These are phyloP conservation scores for Coracias cyanogaster DNA, from an alignment of 2,797 vertebrate genomes.

Conservation along the genomic window DNA sequence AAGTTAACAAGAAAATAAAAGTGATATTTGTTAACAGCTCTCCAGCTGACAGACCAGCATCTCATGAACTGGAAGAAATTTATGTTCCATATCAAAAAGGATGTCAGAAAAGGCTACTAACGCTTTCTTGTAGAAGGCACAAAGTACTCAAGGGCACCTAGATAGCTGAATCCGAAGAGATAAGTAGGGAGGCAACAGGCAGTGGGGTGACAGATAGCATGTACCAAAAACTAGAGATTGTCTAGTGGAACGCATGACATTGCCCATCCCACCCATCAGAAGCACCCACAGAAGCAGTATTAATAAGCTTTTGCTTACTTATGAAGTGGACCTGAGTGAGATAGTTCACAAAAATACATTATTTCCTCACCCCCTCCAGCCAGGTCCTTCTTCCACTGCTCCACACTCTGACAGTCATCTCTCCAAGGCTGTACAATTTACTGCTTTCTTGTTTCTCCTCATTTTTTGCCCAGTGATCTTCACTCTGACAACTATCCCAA, in stretches of 20 bases:
- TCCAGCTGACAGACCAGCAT: neutral
- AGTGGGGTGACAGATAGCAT: neutral
- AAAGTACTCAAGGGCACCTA: accelerated
- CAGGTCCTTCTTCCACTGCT: neutral
- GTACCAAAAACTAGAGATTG: neutral
- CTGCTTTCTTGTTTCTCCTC: neutral
- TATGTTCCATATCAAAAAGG: neutral
- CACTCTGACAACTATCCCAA: neutral
- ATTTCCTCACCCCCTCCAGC: neutral
- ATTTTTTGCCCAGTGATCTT: neutral
- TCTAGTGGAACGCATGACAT: neutral
- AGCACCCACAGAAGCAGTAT: neutral
- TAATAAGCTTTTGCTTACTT: neutral
- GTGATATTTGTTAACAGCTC: neutral
- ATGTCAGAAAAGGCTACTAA: neutral
- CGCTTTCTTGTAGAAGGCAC: neutral
- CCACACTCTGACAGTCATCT: neutral
- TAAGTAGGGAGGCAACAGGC: neutral
- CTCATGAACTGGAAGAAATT: neutral
- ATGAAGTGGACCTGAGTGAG: accelerated
- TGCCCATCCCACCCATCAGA: neutral
- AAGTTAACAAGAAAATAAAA: neutral
- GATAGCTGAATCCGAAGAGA: neutral
- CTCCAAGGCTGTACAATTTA: neutral
- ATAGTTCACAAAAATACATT: neutral